phyloP scores from a whole-genome alignment of 2,888 invertebrate species.

The Scelioninae gen. 1 region DNA sequence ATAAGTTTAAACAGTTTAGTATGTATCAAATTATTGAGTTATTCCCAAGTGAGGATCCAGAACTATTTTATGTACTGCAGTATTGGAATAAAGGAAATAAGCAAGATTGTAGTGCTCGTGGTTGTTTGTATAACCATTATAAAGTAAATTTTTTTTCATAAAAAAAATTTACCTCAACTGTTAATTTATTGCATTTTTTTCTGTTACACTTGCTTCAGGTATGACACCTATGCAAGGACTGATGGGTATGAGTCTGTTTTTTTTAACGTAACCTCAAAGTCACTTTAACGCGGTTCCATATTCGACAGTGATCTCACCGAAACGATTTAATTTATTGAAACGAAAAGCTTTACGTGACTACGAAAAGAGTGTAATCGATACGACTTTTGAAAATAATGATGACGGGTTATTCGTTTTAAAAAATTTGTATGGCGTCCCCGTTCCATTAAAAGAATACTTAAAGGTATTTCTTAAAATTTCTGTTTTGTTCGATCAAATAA shows the following conservation, averaged over 20 bases:
- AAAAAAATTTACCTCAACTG: too few relatives aligned
- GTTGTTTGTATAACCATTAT: slow-evolving; percentile 28
- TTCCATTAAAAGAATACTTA: too few relatives aligned
- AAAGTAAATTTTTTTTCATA: too few relatives aligned
- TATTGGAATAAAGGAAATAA: slow-evolving; percentile 14
- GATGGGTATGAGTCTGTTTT: too few relatives aligned
- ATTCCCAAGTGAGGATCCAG: slow-evolving; percentile 31
- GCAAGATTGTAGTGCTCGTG: slow-evolving; percentile 19
- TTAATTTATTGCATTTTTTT: too few relatives aligned
- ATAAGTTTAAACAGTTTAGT: slow-evolving; percentile 2
- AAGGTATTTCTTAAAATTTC: too few relatives aligned
- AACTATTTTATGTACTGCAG: slow-evolving; percentile 24
- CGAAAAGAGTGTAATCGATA: slow-evolving; percentile 24
- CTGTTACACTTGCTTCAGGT: too few relatives aligned
- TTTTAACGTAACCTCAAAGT: too few relatives aligned
- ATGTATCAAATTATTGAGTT: slow-evolving; percentile 31
- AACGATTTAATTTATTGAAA: slow-evolving; percentile 38
- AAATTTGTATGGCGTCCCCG: too few relatives aligned
- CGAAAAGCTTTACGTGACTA: slow-evolving; percentile 35
- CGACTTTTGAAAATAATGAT: slow-evolving; percentile 29
- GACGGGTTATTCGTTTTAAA: neutral
- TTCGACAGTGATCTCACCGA: slow-evolving; percentile 39
- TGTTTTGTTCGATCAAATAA: too few relatives aligned
- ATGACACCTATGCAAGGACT: too few relatives aligned
- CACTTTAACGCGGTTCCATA: slow-evolving; percentile 14